Percentiles rank a stretch among this genome's conserved stretches.
Conservation (phyloP, 2,888 invertebrate genomes). For the Pinctada fucata region DNA sequence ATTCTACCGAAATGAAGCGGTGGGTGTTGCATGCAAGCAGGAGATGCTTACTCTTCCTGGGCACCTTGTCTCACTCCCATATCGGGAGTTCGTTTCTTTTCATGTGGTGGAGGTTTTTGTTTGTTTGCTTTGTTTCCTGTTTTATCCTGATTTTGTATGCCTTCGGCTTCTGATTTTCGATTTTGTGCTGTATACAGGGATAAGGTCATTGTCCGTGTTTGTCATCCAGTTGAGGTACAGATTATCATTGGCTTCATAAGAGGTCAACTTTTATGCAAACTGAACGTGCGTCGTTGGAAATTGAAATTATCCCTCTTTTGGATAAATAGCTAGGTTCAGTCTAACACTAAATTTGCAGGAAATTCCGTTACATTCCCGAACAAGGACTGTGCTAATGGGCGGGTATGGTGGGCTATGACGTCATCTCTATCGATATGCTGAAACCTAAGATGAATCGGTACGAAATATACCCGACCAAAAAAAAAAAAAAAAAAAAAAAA, state of each 20-base stretch:
- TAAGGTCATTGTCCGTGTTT: too few species aligned
- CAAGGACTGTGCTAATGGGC: slow-evolving; percentile 36
- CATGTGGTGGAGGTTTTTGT: too few species aligned
- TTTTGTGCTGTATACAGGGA: too few species aligned
- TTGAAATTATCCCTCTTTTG: slow-evolving; percentile 41
- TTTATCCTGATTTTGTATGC: too few species aligned
- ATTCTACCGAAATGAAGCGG: too few species aligned
- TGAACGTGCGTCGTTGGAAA: slow-evolving; percentile 40
- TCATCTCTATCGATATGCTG: slow-evolving; percentile 25
- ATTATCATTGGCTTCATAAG: slow-evolving; percentile 47
- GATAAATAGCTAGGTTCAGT: slow-evolving; percentile 49
- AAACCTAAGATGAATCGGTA: slow-evolving; percentile 35
- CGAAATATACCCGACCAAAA: slow-evolving; percentile 17
- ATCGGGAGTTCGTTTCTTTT: too few species aligned
- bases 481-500: too few species aligned
- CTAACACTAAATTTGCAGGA: slow-evolving; percentile 40
- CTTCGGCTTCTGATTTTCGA: too few species aligned
- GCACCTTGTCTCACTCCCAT: too few species aligned
- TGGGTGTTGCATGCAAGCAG: too few species aligned
- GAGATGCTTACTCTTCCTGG: too few species aligned
- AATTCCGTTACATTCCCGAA: slow-evolving; percentile 2
- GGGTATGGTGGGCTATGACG: slow-evolving; percentile 40
- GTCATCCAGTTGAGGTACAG: slow-evolving; percentile 39
- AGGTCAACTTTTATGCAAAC: slow-evolving; percentile 43
- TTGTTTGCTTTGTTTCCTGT: too few species aligned